These are phyloP conservation scores for Huso huso DNA, from an alignment of 2,797 vertebrate genomes.

Conservation along the genomic window DNA sequence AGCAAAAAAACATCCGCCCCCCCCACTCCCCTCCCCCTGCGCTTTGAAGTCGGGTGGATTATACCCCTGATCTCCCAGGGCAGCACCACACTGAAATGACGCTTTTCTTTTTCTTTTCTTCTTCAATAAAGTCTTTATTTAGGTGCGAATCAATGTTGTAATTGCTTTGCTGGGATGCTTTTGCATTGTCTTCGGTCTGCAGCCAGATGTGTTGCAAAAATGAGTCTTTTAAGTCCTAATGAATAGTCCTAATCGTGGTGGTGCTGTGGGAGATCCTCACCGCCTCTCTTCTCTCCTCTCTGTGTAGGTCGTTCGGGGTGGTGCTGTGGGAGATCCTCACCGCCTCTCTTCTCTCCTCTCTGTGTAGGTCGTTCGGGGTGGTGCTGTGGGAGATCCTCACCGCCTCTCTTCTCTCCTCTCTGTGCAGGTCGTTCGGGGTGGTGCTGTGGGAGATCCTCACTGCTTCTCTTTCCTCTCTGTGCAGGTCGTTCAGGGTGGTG, in stretches of 20 bases:
- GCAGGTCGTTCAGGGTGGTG: too few relatives aligned
- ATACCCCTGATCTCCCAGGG: conserved; percentile 26
- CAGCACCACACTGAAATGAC: too few relatives aligned
- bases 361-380: too few relatives aligned
- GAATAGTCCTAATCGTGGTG: conserved; percentile 42
- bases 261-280: conserved; percentile 11
- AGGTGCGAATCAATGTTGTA: conserved; percentile 37
- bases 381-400: too few relatives aligned
- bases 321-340: too few relatives aligned
- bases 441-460: too few relatives aligned
- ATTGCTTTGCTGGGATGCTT: conserved; percentile 28
- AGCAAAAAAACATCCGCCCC: conserved; percentile 43
- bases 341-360: too few relatives aligned
- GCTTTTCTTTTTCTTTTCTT: conserved; percentile 28
- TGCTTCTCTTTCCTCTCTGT: too few relatives aligned
- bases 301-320: too few relatives aligned
- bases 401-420: too few relatives aligned
- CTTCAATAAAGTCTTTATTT: conserved; percentile 18
- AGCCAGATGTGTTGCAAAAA: conserved; percentile 33
- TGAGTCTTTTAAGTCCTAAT: conserved; percentile 32
- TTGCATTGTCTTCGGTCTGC: conserved; percentile 34
- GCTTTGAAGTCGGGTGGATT: conserved; percentile 48
- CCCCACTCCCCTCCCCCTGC: conserved; percentile 34
- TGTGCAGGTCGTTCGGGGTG: too few relatives aligned
- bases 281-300: not conserved